Evolutionary conservation across 2,113 vertebrate genomes (phyloP), one percentile per base, ranked within the genome.

Genomic region (Leiothrix lutea): DNA sequence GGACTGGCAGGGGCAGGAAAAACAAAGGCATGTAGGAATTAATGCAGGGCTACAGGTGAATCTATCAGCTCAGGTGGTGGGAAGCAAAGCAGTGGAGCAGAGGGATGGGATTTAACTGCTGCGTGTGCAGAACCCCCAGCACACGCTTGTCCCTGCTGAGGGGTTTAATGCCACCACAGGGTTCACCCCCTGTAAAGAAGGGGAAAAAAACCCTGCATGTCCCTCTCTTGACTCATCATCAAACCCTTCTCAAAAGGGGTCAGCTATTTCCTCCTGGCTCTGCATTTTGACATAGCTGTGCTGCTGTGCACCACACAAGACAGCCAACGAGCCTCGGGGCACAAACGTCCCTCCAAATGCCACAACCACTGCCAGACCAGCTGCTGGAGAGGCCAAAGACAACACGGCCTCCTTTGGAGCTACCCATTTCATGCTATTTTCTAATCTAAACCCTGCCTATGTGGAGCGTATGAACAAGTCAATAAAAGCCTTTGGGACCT

Each of bases 21-120:
- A 86, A n/a, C 12, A 26, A 80, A 84, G 0, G 1, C 5, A 1
- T 0, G 0, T 2, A 77, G 72, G 56, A 35, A 58, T 35, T 53
- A 44, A 60, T 86, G 38, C 38, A 47, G n/a, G 51, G 56, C 62
- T 73, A 18, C 42, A 51, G 47, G 66, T 62, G 71, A 77, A 29
- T 44, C 73, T 29, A 3, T 23, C 53, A 51, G 78, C 58, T 66
- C 36, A 21, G 53, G 57, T 5, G 40, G 8, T 18, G 50, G 61
- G 74, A 85, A 57, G 18, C 2, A 6, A 57, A 61, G 67, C 1
- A 4, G 38, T 8, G 28, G 51, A 70, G 48, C 77, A 81, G 61
- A 69, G 23, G 64, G 56, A 67, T 51, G 57, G 38, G 53, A 53
- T 45, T 69, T 42, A 38, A 70, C 22, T 2, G 2, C 44, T 69